A percentile compares a stretch with the other conserved stretches of the same genome.
Evolutionary conservation across 2,113 vertebrate genomes (phyloP).

Genomic region (Microtus pennsylvanicus): DNA sequence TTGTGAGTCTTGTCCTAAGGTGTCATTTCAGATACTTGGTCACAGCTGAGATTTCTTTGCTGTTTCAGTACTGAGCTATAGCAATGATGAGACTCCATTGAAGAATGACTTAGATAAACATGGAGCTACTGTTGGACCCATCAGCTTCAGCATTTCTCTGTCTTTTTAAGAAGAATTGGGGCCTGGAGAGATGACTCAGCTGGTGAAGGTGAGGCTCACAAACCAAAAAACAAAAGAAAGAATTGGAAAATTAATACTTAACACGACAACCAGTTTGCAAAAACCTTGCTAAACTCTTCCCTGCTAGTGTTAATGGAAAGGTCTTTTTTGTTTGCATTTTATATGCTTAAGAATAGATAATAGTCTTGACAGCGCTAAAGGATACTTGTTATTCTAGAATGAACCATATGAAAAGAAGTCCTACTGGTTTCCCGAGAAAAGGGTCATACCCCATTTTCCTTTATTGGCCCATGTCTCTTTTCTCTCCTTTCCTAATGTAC

Average conservation of each 20-base stretch:
- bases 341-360: neutral
- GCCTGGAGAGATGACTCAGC: neutral
- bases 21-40: neutral
- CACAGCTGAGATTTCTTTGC: neutral
- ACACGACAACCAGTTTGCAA: constrained; percentile 70
- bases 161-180: constrained; percentile 40
- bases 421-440: neutral
- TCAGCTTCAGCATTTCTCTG: neutral
- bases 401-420: neutral
- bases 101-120: neutral
- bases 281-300: constrained; percentile 54
- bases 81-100: neutral
- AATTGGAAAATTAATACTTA: constrained; percentile 62
- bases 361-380: neutral
- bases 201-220: neutral
- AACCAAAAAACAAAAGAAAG: neutral
- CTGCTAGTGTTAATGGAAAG: neutral
- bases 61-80: neutral
- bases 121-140: neutral
- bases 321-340: neutral
- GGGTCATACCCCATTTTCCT: neutral
- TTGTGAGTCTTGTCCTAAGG: neutral
- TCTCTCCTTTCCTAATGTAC: neutral
- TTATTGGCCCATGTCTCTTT: neutral
- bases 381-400: constrained; percentile 19